Conservation (phyloP, 2,888 invertebrate species). For the Lypha dubia region DNA sequence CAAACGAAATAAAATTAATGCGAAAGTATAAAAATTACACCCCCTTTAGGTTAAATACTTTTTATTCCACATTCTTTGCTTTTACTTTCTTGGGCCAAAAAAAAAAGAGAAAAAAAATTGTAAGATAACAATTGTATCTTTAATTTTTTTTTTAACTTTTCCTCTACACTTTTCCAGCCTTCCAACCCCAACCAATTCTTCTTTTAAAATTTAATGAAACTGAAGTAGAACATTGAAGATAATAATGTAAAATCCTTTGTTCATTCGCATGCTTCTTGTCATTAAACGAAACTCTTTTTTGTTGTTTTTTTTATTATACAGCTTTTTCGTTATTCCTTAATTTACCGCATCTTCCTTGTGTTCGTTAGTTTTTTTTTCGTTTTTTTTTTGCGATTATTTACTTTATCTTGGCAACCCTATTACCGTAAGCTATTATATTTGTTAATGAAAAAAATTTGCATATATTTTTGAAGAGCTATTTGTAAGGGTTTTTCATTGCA, state of each 20-base stretch:
- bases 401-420: slow-evolving; percentile 58
- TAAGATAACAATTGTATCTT: slow-evolving; percentile 30
- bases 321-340: slow-evolving; percentile 30
- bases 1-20: slow-evolving; percentile 61
- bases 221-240: slow-evolving; percentile 32
- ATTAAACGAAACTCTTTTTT: slow-evolving; percentile 61
- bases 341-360: slow-evolving; percentile 38
- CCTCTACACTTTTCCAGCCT: slow-evolving; percentile 1
- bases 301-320: background rate
- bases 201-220: slow-evolving; percentile 56
- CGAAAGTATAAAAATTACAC: slow-evolving; percentile 67
- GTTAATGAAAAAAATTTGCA: slow-evolving; percentile 70
- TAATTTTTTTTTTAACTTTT: background rate
- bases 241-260: slow-evolving; percentile 52
- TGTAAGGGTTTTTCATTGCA: slow-evolving; percentile 55
- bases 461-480: slow-evolving; percentile 49
- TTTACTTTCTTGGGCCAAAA: slow-evolving; percentile 40
- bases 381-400: slow-evolving; percentile 6
- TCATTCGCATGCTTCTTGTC: slow-evolving; percentile 37
- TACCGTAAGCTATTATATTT: slow-evolving; percentile 57
- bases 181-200: slow-evolving; percentile 23
- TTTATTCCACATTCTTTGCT: slow-evolving; percentile 40
- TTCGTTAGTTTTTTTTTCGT: slow-evolving; percentile 16
- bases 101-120: no score
- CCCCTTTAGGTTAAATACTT: slow-evolving; percentile 69